Evolutionary conservation across 2,888 invertebrate species (phyloP).

Genomic region (Lasioglossum pauxillum): DNA sequence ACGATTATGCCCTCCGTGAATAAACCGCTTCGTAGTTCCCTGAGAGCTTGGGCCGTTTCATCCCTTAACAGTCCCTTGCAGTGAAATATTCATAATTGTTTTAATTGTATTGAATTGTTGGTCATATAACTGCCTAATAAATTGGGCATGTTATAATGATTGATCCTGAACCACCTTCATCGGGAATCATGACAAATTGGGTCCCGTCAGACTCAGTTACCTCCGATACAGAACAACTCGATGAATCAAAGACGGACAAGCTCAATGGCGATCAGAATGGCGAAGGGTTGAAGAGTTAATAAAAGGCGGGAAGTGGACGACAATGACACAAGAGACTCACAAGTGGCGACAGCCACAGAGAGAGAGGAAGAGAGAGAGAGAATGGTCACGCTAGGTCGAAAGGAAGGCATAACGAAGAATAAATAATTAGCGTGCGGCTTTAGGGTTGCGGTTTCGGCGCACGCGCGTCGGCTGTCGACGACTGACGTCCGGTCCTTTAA

Average conservation of each 20-base stretch:
- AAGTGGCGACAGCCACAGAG: slow-evolving; percentile 30
- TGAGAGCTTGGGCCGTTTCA: background rate
- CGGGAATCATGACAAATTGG: background rate
- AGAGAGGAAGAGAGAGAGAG: slow-evolving; percentile 14
- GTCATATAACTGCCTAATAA: too few relatives aligned
- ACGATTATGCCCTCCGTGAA: background rate
- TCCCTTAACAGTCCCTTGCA: background rate
- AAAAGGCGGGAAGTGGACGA: slow-evolving; percentile 15
- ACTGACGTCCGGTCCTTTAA: slow-evolving; percentile 67
- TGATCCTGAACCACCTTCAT: background rate
- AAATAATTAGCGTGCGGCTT: slow-evolving; percentile 81
- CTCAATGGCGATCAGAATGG: background rate
- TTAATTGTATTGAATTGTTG: background rate
- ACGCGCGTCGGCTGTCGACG: slow-evolving; percentile 77
- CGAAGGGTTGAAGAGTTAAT: background rate
- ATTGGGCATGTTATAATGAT: background rate
- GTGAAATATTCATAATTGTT: background rate
- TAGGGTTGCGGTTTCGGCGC: slow-evolving; percentile 75
- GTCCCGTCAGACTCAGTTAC: background rate
- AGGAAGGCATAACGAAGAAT: slow-evolving; percentile 74
- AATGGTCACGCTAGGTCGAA: slow-evolving; percentile 69
- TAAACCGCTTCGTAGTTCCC: background rate
- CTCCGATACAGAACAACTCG: background rate
- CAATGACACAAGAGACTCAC: slow-evolving; percentile 26
- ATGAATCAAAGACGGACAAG: background rate